A percentile compares a stretch with the other conserved stretches of the same genome.
phyloP scores from a whole-genome alignment of 1,140 invertebrate genomes.

The Atopsyche davidsoni region DNA sequence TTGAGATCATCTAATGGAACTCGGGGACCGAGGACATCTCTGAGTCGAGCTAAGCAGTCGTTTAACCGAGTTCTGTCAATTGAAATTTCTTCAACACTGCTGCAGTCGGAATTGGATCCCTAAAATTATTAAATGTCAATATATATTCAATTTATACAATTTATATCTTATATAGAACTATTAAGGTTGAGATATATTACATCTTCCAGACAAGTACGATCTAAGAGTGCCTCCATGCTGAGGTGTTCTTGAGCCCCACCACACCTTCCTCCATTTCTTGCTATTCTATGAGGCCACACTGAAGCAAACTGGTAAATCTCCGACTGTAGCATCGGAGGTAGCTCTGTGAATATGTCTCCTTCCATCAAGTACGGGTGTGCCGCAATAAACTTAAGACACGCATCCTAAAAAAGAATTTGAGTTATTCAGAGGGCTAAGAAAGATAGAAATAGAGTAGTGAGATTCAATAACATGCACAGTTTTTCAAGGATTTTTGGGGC shows the following conservation, averaged over 20 bases:
- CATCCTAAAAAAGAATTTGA: conserved; percentile 23
- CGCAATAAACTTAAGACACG: conserved; percentile 44
- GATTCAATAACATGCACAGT: too few species aligned
- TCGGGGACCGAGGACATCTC: conserved; percentile 50
- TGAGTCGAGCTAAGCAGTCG: conserved; percentile 45
- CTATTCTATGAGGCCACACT: not conserved
- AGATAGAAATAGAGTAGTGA: too few species aligned
- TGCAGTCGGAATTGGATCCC: conserved; percentile 28
- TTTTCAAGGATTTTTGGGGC: too few species aligned
- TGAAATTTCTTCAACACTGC: conserved; percentile 22
- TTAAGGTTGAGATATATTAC: not conserved
- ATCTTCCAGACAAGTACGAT: conserved; percentile 14
- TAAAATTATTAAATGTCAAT: conserved; percentile 7
- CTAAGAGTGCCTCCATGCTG: conserved; percentile 4
- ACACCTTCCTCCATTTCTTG: not conserved
- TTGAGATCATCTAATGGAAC: conserved; percentile 47
- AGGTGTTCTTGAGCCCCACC: not conserved
- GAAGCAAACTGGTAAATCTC: conserved; percentile 40
- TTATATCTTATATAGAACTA: not conserved
- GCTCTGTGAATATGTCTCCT: conserved; percentile 52
- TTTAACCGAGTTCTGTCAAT: conserved; percentile 41
- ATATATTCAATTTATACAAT: not conserved
- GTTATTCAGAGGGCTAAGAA: too few species aligned
- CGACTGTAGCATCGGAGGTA: conserved; percentile 52
- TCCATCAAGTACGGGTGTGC: conserved; percentile 48